Percentiles rank a stretch among this genome's conserved stretches.
Evolutionary conservation across 2,113 vertebrate genomes (phyloP).

Genomic region (Marmota monax): DNA sequence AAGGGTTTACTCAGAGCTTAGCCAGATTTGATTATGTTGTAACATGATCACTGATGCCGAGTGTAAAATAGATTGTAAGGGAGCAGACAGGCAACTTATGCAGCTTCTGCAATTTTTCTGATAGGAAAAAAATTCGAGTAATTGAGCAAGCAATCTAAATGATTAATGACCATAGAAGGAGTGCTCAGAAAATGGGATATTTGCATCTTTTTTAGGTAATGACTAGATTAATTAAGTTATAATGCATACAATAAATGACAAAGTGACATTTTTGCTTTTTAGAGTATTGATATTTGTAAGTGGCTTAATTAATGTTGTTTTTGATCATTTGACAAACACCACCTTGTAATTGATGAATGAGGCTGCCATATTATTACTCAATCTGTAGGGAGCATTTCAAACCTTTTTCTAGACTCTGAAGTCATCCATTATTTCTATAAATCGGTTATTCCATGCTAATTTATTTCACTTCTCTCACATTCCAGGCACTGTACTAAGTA

Average conservation of each 20-base stretch:
- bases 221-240: not conserved
- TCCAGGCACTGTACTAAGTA: not conserved
- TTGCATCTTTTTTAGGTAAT: not conserved
- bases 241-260: not conserved
- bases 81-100: not conserved
- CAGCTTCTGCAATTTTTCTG: not conserved
- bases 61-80: not conserved
- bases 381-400: not conserved
- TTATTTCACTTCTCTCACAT: not conserved
- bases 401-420: not conserved
- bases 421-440: not conserved
- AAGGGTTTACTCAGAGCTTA: slow-evolving; percentile 3
- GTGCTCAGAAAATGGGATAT: not conserved
- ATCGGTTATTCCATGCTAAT: not conserved
- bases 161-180: not conserved
- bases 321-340: not conserved
- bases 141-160: not conserved
- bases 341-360: not conserved
- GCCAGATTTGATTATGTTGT: not conserved
- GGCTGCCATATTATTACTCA: not conserved
- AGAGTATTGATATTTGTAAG: not conserved
- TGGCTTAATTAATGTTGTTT: slow-evolving; percentile 20
- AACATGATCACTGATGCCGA: not conserved
- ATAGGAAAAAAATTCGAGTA: not conserved
- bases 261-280: slow-evolving; percentile 9